These are phyloP conservation scores for Menidia menidia DNA, from an alignment of 2,797 vertebrate species.

Conservation along the genomic window DNA sequence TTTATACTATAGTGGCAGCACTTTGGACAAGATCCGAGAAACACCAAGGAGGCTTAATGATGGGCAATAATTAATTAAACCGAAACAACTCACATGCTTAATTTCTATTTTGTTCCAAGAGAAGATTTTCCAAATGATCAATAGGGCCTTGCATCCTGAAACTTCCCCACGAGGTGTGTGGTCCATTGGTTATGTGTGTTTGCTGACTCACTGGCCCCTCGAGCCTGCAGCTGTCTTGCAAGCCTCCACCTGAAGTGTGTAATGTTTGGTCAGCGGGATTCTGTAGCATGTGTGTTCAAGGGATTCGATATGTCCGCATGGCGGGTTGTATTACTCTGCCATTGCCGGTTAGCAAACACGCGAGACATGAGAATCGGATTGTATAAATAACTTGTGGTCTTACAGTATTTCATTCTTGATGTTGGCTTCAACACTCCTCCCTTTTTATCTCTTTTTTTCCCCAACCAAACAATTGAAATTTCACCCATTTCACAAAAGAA, in stretches of 20 bases:
- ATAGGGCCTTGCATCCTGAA: conserved; percentile 38
- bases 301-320: conserved; percentile 38
- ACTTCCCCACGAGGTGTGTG: conserved; percentile 56
- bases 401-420: conserved; percentile 39
- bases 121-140: background rate
- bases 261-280: conserved; percentile 76
- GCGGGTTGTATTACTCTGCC: conserved; percentile 44
- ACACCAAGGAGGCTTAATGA: too few relatives aligned
- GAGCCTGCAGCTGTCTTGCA: conserved; percentile 37
- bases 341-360: conserved; percentile 48
- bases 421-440: conserved; percentile 17
- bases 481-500: background rate
- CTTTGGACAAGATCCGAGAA: too few relatives aligned
- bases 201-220: conserved; percentile 13
- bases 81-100: too few relatives aligned
- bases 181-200: conserved; percentile 29
- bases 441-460: conserved; percentile 2
- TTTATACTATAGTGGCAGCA: background rate
- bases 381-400: conserved; percentile 25
- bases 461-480: background rate
- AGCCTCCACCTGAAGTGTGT: conserved; percentile 45
- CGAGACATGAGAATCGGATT: conserved; percentile 28
- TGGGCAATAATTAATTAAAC: too few relatives aligned
- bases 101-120: background rate
- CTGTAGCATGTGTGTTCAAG: conserved; percentile 39